phyloP scores from a whole-genome alignment of 2,797 vertebrate genomes.

The Yasuhikotakia modesta region DNA sequence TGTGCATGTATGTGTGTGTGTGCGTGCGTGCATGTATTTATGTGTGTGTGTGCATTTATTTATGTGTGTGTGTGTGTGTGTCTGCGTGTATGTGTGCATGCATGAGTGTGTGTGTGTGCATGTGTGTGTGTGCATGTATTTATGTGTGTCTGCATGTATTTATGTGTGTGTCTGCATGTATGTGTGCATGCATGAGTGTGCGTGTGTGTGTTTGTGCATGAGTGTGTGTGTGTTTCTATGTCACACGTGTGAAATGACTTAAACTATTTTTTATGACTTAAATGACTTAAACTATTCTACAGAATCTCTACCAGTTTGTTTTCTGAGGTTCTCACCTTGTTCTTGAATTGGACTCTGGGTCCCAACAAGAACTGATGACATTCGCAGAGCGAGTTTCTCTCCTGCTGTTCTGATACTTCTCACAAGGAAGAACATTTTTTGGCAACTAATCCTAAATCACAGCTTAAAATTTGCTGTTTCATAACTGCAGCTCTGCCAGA shows the following conservation, averaged over 20 bases:
- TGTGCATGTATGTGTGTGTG: too few species aligned
- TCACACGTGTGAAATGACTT: background rate
- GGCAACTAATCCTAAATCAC: constrained; percentile 19
- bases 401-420: constrained; percentile 5
- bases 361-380: constrained; percentile 10
- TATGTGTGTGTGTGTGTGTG: too few species aligned
- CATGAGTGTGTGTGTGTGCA: too few species aligned
- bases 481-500: constrained; percentile 50
- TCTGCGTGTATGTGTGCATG: too few species aligned
- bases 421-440: constrained; percentile 37
- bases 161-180: too few species aligned
- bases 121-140: too few species aligned
- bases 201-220: too few species aligned
- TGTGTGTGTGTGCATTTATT: too few species aligned
- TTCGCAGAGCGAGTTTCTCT: constrained; percentile 12
- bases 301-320: background rate
- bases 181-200: too few species aligned
- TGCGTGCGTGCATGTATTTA: too few species aligned
- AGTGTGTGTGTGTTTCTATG: too few species aligned
- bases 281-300: background rate
- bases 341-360: background rate
- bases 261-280: background rate
- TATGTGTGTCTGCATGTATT: too few species aligned
- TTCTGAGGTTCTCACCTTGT: background rate
- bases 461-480: constrained; percentile 45